phyloP scores from a whole-genome alignment of 1,140 invertebrate genomes.

The Asobara japonica region DNA sequence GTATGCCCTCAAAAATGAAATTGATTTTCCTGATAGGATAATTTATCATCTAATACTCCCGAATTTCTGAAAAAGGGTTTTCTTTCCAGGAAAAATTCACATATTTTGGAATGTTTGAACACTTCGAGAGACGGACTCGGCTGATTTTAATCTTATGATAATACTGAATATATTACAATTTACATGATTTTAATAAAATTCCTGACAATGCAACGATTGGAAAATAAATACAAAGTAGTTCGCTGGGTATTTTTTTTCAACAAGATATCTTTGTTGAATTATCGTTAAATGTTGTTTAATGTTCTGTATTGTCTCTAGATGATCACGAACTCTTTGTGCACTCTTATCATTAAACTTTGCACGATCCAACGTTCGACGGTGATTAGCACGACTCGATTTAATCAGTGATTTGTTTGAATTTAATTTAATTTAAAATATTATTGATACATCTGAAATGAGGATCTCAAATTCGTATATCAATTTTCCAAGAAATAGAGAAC shows the following conservation, averaged over 20 bases:
- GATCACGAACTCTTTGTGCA: constrained; percentile 16
- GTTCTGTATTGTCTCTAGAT: neutral
- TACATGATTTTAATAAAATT: constrained; percentile 47
- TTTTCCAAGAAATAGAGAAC: no score
- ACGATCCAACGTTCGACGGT: constrained; percentile 22
- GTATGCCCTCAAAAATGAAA: neutral
- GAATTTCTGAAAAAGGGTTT: neutral
- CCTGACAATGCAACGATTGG: constrained; percentile 39
- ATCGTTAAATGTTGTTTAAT: neutral
- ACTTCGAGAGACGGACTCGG: neutral
- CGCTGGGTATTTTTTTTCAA: neutral
- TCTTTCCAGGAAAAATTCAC: neutral
- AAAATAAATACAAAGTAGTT: neutral
- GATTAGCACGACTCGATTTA: neutral
- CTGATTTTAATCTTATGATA: constrained; percentile 48
- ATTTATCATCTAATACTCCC: neutral
- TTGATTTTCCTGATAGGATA: neutral
- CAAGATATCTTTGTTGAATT: constrained; percentile 3
- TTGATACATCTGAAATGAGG: neutral
- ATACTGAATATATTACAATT: constrained; percentile 66
- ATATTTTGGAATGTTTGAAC: constrained; percentile 3
- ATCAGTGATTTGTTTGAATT: neutral
- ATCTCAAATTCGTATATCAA: neutral
- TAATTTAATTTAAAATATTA: neutral
- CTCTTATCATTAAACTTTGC: constrained; percentile 22